Evolutionary conservation across 2,113 vertebrate species (phyloP), one percentile per base, ranked within the genome.

Genomic region (Telmatochromis sp.): DNA sequence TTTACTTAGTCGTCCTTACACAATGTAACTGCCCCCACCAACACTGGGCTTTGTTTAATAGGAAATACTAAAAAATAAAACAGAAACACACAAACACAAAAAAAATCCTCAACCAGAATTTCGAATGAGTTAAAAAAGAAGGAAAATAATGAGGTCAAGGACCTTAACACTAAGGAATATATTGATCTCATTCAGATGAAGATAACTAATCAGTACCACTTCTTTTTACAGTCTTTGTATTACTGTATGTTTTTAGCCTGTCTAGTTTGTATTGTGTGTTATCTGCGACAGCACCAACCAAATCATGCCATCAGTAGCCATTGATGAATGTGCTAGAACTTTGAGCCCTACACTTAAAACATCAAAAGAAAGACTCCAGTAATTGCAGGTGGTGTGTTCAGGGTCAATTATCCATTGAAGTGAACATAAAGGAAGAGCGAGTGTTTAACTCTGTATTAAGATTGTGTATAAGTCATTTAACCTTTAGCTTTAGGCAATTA

Each of bases 401-500:
- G 35, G 86, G 88, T 87, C 87, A 89, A 78, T 90, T 93, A 58
- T 89, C 26, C 35, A 10, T 40, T 81, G 9, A 91, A 57, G 50
- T 37, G 19, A 86, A 79, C 65, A 81, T 80, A 60, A 86, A 87
- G 33, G 65, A 35, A 85, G 83, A 88, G 14, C 3, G 4, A 71
- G 26, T 33, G 37, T 89, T 87, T 85, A 87, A 90, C 78, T 50
- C 60, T 17, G 19, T 55, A 84, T 91, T 90, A 89, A 83, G 78
- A 84, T 89, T 89, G 86, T 83, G 51, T 80, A 51, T 73, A 82
- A 83, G 87, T 84, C 45, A 87, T 86, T 93, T 93, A 94, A 93
- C 94, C 95, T 94, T 95, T 94, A 93, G 68, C 92, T 91, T n/a
- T 5, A 31, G 23, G 54, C 82, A 92, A 88, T 94, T 91, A 89